Percentiles rank a stretch among this genome's conserved stretches.
These are phyloP conservation scores for Aphyosemion australe DNA, from an alignment of 2,113 vertebrate species.

Conservation along the genomic window DNA sequence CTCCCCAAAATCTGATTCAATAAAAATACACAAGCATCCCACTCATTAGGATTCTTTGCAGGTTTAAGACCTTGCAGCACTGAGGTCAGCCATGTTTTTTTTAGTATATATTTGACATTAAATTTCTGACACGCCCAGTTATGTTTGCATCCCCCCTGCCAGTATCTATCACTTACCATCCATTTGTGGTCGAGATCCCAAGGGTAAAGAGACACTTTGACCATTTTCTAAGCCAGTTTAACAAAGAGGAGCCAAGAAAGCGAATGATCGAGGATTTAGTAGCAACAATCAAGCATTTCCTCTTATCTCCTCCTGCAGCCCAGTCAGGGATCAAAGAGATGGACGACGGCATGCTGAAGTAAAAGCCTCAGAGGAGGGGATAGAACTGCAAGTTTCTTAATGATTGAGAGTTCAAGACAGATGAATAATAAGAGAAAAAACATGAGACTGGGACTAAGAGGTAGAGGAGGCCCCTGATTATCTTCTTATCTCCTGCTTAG, in stretches of 20 bases:
- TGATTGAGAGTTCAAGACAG: conserved; percentile 26
- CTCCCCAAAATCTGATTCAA: too few relatives aligned
- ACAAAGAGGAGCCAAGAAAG: conserved; percentile 7
- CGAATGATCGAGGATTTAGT: conserved; percentile 29
- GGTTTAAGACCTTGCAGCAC: too few relatives aligned
- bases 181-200: too few relatives aligned
- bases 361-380: conserved; percentile 23
- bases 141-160: too few relatives aligned
- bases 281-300: conserved; percentile 22
- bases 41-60: too few relatives aligned
- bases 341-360: conserved; percentile 2
- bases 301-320: conserved; percentile 36
- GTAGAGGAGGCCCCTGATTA: background rate
- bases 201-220: too few relatives aligned
- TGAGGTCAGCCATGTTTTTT: too few relatives aligned
- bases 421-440: conserved; percentile 9
- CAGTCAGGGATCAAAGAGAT: conserved; percentile 38
- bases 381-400: conserved; percentile 28
- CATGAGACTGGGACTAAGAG: background rate
- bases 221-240: too few relatives aligned
- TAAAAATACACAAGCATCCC: too few relatives aligned
- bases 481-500: conserved; percentile 30
- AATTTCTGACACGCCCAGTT: too few relatives aligned
- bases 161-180: too few relatives aligned
- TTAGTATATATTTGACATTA: too few relatives aligned